Percentiles rank a stretch among this genome's conserved stretches.
Evolutionary conservation across 1,140 invertebrate species (phyloP).

Genomic region (Ostrea denselamellosa): DNA sequence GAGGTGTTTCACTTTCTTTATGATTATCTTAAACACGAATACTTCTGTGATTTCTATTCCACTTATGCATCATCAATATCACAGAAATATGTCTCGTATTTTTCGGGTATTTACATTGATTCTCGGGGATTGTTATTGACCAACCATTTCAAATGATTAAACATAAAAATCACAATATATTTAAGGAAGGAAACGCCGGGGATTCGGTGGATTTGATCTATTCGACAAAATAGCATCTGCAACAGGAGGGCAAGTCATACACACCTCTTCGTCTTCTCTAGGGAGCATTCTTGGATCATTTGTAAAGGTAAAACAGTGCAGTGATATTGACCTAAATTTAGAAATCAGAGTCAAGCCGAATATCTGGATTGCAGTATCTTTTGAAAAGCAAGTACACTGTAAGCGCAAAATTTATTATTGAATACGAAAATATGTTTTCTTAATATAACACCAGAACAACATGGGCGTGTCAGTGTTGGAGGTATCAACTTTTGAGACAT

Average conservation of each 20-base stretch:
- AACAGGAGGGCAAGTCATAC: background rate
- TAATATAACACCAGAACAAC: background rate
- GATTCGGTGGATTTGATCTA: background rate
- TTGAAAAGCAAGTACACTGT: background rate
- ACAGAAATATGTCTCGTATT: too few species aligned
- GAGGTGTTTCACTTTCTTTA: background rate
- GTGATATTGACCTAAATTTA: background rate
- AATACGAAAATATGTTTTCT: background rate
- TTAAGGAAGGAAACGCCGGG: background rate
- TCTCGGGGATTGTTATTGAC: too few species aligned
- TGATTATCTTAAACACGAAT: too few species aligned
- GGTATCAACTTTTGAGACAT: background rate
- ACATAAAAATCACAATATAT: background rate
- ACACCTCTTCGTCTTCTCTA: background rate
- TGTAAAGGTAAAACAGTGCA: background rate
- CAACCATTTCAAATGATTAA: too few species aligned
- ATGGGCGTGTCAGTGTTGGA: background rate
- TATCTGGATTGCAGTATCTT: background rate
- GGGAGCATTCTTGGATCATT: slow-evolving; percentile 1
- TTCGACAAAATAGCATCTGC: background rate
- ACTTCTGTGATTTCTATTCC: too few species aligned
- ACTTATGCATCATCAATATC: too few species aligned
- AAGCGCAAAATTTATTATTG: too few species aligned
- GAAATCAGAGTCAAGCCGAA: background rate
- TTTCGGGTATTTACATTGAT: too few species aligned